Conservation (phyloP, 1,140 invertebrate genomes). For the Campoletis sonorensis region DNA sequence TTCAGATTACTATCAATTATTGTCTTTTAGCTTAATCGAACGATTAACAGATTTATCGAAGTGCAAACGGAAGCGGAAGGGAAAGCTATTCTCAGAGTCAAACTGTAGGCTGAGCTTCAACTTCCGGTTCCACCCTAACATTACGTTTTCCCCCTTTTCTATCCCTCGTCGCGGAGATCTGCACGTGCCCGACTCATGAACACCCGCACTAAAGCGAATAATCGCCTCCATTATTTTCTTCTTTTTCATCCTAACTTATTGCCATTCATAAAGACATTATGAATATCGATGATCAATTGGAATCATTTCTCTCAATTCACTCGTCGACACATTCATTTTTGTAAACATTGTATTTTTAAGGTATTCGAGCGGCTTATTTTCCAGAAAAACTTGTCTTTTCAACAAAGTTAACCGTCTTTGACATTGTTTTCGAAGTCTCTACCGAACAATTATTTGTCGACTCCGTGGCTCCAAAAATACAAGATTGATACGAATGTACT, state of each 20-base stretch:
- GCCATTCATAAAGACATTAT: background rate
- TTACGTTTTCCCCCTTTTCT: background rate
- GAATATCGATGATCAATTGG: background rate
- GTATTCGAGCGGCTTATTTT: too few relatives aligned
- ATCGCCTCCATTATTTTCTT: slow-evolving; percentile 4
- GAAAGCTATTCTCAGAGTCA: slow-evolving; percentile 2
- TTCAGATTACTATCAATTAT: background rate
- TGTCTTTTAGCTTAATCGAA: slow-evolving; percentile 17
- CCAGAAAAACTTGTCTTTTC: too few relatives aligned
- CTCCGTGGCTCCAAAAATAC: background rate
- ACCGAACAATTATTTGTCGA: background rate
- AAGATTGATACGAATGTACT: background rate
- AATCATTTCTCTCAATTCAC: too few relatives aligned
- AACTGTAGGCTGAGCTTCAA: background rate
- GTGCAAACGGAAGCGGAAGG: slow-evolving; percentile 28
- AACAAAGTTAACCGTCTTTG: too few relatives aligned
- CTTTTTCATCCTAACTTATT: background rate
- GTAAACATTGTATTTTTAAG: too few relatives aligned
- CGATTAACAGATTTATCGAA: slow-evolving; percentile 31
- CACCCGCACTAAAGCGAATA: slow-evolving; percentile 11
- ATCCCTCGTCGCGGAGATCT: background rate
- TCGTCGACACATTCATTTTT: too few relatives aligned
- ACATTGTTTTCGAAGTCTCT: too few relatives aligned
- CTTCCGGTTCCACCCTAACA: slow-evolving; percentile 14
- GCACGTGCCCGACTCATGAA: background rate